Base-by-base conservation (phyloP, 2,888 invertebrate species). In the Tenthredo notha region DNA sequence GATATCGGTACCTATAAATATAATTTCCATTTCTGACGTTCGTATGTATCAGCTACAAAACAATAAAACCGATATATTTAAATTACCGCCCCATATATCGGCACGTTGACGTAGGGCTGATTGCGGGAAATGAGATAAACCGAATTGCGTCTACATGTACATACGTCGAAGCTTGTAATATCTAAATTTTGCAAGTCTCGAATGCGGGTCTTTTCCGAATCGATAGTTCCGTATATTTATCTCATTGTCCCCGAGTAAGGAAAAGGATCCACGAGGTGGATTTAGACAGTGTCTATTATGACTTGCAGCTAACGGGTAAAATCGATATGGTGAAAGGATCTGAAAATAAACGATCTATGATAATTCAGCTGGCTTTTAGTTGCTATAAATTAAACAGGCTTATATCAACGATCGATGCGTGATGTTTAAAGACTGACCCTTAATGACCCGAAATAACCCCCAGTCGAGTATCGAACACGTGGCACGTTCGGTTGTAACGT, bases 401-500 rank as follows among this genome's bases (percentile, higher is more conserved):
- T 80, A 61, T 12, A 78, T 29, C 40, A 40, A 50, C 61, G 58
- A 37, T 37, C 61, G 61, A 61, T 58, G 15, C 6, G 37, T 80
- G 61, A 37, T 40, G 58, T 40, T 25, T 58, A 40, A 58, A 40
- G 61, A 18, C 37, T 61, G 80, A 80, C 58, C 80, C 80, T 80
- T 21, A 25, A 25, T 80, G 61, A 80, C 80, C 80, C 80, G 40
- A 61, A 80, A 80, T 80, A 80, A 80, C 61, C 80, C 80, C 80
- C 40, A 80, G 58, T 54, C 80, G 58, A 61, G 40, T 80, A 80
- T 80, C 80, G 40, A 80, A 80, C 80, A 80, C 61, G 80, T 58
- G 47, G 77, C 77, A 50, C 80, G 80, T 80, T 61, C 61, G 40
- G 40, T n/a, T 40, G 61, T 61, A 80, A 80, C 58, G 80, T 80